These are phyloP conservation scores for Microcebus murinus DNA, from an alignment of 2,113 vertebrate genomes.

Conservation along the genomic window DNA sequence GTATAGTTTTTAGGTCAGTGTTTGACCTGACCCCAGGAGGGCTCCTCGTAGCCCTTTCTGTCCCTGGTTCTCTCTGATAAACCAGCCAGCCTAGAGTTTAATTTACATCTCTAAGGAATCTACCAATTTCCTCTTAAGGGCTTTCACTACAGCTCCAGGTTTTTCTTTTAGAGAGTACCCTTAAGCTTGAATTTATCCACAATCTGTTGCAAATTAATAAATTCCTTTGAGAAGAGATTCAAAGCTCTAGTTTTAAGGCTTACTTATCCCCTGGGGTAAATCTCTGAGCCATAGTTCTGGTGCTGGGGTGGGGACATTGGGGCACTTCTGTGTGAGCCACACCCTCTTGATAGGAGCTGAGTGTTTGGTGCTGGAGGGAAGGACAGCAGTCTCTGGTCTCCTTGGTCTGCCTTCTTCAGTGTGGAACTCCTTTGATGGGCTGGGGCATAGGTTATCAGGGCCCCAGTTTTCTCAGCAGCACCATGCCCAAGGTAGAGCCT, in stretches of 20 bases:
- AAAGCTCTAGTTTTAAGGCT: not conserved
- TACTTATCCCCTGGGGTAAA: not conserved
- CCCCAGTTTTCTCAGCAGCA: not conserved
- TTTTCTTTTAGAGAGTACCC: not conserved
- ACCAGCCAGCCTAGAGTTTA: not conserved
- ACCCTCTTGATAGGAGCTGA: not conserved
- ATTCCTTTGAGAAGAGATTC: not conserved
- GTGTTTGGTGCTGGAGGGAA: not conserved
- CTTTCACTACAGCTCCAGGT: not conserved
- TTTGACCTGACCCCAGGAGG: not conserved
- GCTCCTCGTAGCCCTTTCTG: not conserved
- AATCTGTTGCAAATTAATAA: not conserved
- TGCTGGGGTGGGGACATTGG: not conserved
- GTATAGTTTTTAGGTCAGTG: constrained; percentile 1
- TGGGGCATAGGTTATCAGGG: not conserved
- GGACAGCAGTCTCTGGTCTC: not conserved
- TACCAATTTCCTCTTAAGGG: not conserved
- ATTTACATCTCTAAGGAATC: not conserved
- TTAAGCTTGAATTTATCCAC: not conserved
- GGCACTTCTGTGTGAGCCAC: not conserved
- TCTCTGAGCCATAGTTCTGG: not conserved
- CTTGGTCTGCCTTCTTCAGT: not conserved
- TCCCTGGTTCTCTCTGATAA: not conserved
- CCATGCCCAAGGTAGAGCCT: not conserved
- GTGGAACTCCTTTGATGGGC: not conserved